A percentile compares a stretch with the other conserved stretches of the same genome.
Conservation (phyloP, 2,797 vertebrate species). For the Rhincodon typus region DNA sequence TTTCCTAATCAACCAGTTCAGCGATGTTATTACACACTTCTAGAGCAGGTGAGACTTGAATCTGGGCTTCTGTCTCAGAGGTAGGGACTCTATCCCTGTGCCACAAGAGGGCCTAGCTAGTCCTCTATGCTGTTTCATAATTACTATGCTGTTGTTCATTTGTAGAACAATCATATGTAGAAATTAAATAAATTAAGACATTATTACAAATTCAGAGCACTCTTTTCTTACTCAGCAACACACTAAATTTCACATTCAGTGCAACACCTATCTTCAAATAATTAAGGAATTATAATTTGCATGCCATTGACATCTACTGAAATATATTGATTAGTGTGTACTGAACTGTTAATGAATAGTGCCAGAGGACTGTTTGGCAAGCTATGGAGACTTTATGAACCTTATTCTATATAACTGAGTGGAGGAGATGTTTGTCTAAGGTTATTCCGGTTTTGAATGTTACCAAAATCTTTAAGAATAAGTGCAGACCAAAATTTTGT, state of each 20-base stretch:
- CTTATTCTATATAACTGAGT: neutral
- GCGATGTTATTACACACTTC: too few relatives aligned
- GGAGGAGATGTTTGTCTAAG: neutral
- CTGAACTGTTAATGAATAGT: neutral
- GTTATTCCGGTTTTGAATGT: neutral
- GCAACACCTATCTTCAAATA: neutral
- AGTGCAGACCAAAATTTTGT: neutral
- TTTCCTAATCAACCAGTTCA: too few relatives aligned
- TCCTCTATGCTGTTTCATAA: neutral
- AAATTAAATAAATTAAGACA: neutral
- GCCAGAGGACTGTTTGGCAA: neutral
- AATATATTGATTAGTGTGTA: neutral
- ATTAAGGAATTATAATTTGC: neutral
- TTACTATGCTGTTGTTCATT: neutral
- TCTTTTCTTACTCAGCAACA: neutral
- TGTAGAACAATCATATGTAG: neutral
- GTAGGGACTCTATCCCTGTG: too few relatives aligned
- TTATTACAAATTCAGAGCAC: neutral
- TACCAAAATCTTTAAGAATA: neutral
- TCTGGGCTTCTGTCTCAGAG: too few relatives aligned
- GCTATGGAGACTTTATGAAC: neutral
- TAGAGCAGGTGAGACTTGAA: too few relatives aligned
- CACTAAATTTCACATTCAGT: neutral
- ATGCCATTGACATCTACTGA: neutral
- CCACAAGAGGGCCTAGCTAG: neutral